Evolutionary conservation across 2,888 invertebrate species (phyloP).

Genomic region (Scaptomyza polygonia): DNA sequence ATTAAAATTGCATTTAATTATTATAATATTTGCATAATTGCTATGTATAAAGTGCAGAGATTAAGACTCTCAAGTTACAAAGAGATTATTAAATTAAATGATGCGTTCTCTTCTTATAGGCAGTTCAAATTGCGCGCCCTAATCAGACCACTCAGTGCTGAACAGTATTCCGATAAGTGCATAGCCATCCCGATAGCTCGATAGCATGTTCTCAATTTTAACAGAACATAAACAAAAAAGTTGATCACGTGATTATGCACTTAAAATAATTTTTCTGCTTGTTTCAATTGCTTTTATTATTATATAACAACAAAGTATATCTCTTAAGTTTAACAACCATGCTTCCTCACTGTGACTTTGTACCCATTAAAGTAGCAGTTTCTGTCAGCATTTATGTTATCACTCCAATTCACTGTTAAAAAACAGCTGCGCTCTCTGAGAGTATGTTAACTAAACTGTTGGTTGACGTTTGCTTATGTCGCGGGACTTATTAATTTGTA

Average conservation of each 20-base stretch:
- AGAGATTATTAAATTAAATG: background rate
- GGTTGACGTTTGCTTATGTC: conserved; percentile 20
- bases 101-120: background rate
- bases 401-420: conserved; percentile 16
- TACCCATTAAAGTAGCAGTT: conserved; percentile 1
- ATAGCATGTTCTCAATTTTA: background rate
- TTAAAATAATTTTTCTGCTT: background rate
- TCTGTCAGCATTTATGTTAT: background rate
- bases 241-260: background rate
- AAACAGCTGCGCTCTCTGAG: conserved; percentile 30
- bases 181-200: background rate
- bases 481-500: conserved; percentile 42
- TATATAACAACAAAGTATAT: background rate
- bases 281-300: background rate
- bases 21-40: no score
- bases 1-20: conserved; percentile 13
- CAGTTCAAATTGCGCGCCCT: background rate
- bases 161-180: background rate
- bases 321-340: no score
- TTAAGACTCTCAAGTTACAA: conserved; percentile 42
- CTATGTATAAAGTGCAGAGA: conserved; percentile 43
- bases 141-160: background rate
- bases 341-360: background rate
- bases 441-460: conserved; percentile 11
- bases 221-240: conserved; percentile 8